phyloP scores from a whole-genome alignment of 2,888 invertebrate species.

The Athripsodes cinereus region DNA sequence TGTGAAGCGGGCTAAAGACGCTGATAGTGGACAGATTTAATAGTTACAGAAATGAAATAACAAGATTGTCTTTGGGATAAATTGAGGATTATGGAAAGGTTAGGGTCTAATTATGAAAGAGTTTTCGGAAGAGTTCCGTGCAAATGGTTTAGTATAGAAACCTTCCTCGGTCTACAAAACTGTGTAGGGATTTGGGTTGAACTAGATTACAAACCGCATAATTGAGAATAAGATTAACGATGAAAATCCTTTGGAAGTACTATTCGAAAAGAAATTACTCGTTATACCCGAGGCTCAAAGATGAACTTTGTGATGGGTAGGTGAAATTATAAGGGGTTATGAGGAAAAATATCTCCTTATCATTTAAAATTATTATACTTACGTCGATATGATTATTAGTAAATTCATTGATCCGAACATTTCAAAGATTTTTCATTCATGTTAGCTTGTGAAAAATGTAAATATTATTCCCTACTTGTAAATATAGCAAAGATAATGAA shows the following conservation, averaged over 20 bases:
- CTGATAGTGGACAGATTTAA: not conserved
- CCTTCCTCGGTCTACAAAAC: not conserved
- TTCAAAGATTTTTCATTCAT: no score
- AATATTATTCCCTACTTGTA: no score
- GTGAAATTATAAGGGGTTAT: no score
- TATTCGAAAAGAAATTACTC: no score
- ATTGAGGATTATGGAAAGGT: conserved; percentile 3
- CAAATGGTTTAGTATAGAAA: not conserved
- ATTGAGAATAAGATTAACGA: not conserved
- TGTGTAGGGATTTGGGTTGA: not conserved
- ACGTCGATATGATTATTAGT: no score
- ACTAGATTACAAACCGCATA: conserved; percentile 1
- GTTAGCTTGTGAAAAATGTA: no score
- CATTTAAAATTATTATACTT: no score
- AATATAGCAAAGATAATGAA: no score
- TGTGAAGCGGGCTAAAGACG: not conserved
- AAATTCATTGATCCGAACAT: no score
- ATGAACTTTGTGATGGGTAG: no score
- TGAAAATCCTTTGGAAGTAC: not conserved
- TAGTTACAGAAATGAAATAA: not conserved
- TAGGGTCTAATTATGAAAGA: conserved; percentile 3
- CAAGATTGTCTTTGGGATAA: conserved; percentile 1
- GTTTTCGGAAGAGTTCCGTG: not conserved
- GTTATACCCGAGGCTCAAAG: no score
- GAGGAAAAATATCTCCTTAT: no score